phyloP scores from a whole-genome alignment of 1,140 invertebrate genomes.

The Maconellicoccus hirsutus region DNA sequence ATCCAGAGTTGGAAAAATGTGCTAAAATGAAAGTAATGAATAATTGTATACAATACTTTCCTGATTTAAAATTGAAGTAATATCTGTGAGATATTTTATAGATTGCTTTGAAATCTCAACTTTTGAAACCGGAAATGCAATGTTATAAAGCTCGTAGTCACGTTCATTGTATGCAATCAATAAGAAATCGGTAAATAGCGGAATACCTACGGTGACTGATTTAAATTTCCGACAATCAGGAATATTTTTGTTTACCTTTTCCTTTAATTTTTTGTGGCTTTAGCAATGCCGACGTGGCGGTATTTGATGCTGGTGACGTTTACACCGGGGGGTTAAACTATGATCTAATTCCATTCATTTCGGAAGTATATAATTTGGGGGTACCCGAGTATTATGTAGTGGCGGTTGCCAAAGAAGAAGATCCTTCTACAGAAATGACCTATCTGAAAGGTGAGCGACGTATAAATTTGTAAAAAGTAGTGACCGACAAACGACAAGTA shows the following conservation, averaged over 20 bases:
- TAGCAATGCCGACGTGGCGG: constrained; percentile 66
- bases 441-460: constrained; percentile 57
- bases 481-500: background rate
- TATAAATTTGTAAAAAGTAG: constrained; percentile 12
- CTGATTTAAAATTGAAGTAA: no score
- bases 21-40: constrained; percentile 73
- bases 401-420: constrained; percentile 80
- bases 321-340: constrained; percentile 76
- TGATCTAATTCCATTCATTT: constrained; percentile 72
- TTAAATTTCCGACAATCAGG: no score
- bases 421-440: constrained; percentile 72
- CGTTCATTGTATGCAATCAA: constrained; percentile 79
- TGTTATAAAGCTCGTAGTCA: constrained; percentile 77
- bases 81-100: no score
- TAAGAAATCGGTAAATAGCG: constrained; percentile 47
- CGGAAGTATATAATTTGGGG: constrained; percentile 77
- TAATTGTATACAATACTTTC: constrained; percentile 8
- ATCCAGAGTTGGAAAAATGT: constrained; percentile 83
- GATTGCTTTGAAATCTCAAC: constrained; percentile 73
- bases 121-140: constrained; percentile 74
- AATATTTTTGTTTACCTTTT: background rate
- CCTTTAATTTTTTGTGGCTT: background rate
- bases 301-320: constrained; percentile 87
- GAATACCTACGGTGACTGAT: background rate
- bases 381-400: constrained; percentile 85